Conservation (phyloP, 2,797 vertebrate genomes). For the Iguana delicatissima region DNA sequence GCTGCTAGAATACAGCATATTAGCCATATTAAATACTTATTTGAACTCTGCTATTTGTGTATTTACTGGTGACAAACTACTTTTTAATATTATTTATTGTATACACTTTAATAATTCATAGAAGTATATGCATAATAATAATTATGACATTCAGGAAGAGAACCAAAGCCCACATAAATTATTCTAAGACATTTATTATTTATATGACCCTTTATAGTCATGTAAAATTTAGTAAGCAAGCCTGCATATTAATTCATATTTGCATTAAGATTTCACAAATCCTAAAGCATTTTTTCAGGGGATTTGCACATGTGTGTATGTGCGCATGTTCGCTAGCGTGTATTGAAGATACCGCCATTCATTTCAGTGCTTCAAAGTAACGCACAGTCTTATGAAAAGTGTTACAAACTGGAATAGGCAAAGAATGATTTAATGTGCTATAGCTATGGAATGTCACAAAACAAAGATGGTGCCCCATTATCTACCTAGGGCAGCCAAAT, state of each 20-base stretch:
- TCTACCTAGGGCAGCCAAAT: not conserved
- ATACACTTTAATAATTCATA: slow-evolving; percentile 67
- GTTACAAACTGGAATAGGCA: not conserved
- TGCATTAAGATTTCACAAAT: slow-evolving; percentile 61
- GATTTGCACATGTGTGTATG: not conserved
- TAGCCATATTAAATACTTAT: slow-evolving; percentile 52
- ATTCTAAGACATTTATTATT: slow-evolving; percentile 69
- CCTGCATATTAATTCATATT: slow-evolving; percentile 56
- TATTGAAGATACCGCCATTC: not conserved
- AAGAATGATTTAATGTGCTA: not conserved
- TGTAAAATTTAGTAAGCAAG: slow-evolving; percentile 66
- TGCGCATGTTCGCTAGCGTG: not conserved
- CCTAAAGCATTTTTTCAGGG: not conserved
- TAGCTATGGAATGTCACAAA: not conserved
- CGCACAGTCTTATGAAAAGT: slow-evolving; percentile 21
- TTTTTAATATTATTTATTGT: slow-evolving; percentile 71
- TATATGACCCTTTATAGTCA: slow-evolving; percentile 65
- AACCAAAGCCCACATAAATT: slow-evolving; percentile 60
- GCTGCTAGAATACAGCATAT: not conserved
- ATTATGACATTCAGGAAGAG: slow-evolving; percentile 68
- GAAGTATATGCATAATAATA: slow-evolving; percentile 46
- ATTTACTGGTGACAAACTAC: slow-evolving; percentile 60
- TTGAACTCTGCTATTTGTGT: slow-evolving; percentile 57
- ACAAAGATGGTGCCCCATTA: not conserved
- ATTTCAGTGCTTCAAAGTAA: slow-evolving; percentile 21